Base-by-base conservation (phyloP, 2,888 invertebrate genomes). In the Apodemia zela region DNA sequence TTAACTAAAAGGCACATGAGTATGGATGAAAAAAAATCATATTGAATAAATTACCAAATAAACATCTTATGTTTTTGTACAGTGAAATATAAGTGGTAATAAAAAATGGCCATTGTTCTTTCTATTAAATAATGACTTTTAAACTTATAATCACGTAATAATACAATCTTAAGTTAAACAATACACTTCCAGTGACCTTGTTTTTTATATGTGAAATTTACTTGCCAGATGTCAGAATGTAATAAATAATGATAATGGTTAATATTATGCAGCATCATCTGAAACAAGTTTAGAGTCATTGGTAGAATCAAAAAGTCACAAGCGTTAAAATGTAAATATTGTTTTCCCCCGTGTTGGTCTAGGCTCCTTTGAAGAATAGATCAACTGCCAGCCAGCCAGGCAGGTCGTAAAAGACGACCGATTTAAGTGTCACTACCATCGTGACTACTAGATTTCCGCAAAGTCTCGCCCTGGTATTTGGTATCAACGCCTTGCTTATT, bases 221-320 rank as follows among this genome's bases (percentile, higher is more conserved):
- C 25, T 54, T 54, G 18, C 54, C 25, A 15, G 59, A 61, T 54
- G 42, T 5, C 15, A 42, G 42, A 42, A 42, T 6, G 42, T 42
- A 61, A 75, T 78, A 73, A 63, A 59, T 61, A 63, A 25, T 51
- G 33, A 59, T 65, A 59, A 60, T 66, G 15, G 42, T 42, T 15
- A 68, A 67, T 65, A 71, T 67, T 68, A 68, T 68, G 67, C 63
- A 65, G 66, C 63, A 60, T 66, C 64, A 67, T 59, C 66, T 65
- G 66, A 62, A 68, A 68, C 47, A 57, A 61, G 49, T 60, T 21
- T 17, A 13, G 13, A 42, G 15, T 42, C 42, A 15, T 6, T n/a
- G 42, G 15, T 42, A 42, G 13, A 13, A 33, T 33, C 8, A 10
- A 10, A 33, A 33, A 29, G 29, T 6, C 7, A 29, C 29, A 7